Base-by-base conservation (phyloP, 2,113 vertebrate genomes). In the Atherinomorus stipes region DNA sequence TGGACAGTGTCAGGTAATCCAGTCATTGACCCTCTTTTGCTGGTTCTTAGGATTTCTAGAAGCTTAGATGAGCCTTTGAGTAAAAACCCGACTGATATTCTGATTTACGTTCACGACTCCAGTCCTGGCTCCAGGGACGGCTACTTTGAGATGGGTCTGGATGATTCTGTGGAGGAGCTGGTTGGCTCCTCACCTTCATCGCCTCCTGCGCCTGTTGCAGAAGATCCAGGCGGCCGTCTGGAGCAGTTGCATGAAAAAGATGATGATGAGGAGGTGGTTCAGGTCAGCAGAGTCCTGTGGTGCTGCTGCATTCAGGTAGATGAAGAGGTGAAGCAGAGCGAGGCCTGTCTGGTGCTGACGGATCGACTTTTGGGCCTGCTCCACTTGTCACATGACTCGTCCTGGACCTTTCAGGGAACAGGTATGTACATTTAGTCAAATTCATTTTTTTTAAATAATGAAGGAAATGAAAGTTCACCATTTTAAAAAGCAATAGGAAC, bases 101-200 rank as follows among this genome's bases (percentile, higher is more conserved):
- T 51, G 47, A 59, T 67, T 51, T 16, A 4, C 65, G 4, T 7
- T 65, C 12, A 11, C 71, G 1, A 12, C 38, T 85, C 11, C 69
- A 86, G 88, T 61, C 72, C 64, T 7, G 64, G 63, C n/a, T 88
- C 94, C 22, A 94, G 95, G 78, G 96, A 96, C 61, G 96, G 97
- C 19, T 99, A 99, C 90, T 99, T 99, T 76, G 97, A 99, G 91
- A 98, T 99, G 96, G 95, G 96, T 26, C 94, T 95, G 56, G 95
- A 95, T 0, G 92, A 95, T 84, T 88, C 90, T 0, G 83, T 93
- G 74, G 88, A 95, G 74, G 87, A 93, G 72, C 72, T 73, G 1
- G 71, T 88, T 31, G 67, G 80, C 69, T 74, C 81, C 31, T 76
- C 83, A 15, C 80, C 79, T 21, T 71, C 80, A 0, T 70, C 69